A percentile compares a stretch with the other conserved stretches of the same genome.
phyloP scores from a whole-genome alignment of 2,113 vertebrate species.

The Tachuris rubrigastra region DNA sequence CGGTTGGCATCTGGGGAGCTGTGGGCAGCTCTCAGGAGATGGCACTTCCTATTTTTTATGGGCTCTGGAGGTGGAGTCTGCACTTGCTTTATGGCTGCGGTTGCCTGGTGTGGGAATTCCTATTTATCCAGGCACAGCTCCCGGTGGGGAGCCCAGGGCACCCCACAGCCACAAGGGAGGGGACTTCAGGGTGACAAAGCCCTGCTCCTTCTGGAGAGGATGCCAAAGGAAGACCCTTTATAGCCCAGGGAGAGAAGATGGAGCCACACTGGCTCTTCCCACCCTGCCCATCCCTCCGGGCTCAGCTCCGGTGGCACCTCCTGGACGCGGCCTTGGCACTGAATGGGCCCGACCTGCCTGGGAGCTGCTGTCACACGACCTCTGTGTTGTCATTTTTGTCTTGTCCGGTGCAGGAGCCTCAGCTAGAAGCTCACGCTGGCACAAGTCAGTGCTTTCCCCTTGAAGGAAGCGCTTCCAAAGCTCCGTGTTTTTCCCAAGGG shows the following conservation, averaged over 20 bases:
- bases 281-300: fast-evolving
- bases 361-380: neutral
- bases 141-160: neutral
- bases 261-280: neutral
- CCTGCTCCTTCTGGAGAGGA: neutral
- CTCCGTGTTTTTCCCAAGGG: neutral
- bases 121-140: neutral
- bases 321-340: fast-evolving
- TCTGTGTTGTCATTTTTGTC: neutral
- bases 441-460: neutral
- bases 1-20: neutral
- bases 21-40: neutral
- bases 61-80: neutral
- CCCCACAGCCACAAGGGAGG: neutral
- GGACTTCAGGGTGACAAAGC: neutral
- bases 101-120: neutral
- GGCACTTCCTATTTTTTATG: neutral
- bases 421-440: neutral
- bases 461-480: neutral
- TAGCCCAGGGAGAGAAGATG: neutral
- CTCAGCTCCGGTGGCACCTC: neutral
- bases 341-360: fast-evolving
- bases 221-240: fast-evolving
- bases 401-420: neutral
- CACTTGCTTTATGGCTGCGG: fast-evolving